Percentiles rank a stretch among this genome's conserved stretches.
These are phyloP conservation scores for Girardia tigrina DNA, from an alignment of 2,888 invertebrate genomes.

Conservation along the genomic window DNA sequence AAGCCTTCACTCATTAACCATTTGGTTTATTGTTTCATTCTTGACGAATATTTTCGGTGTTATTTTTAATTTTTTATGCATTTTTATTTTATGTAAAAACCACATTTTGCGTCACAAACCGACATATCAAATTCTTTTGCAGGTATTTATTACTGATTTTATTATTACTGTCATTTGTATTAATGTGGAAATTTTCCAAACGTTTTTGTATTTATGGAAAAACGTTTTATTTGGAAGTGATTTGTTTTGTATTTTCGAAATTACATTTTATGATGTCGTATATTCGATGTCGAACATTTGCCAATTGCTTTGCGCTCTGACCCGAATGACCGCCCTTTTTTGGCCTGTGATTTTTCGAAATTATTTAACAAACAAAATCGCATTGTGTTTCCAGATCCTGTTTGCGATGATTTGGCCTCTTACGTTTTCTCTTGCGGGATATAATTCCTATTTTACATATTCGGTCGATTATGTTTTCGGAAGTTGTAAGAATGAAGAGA, in stretches of 20 bases:
- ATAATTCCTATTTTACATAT: background rate
- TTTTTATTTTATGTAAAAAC: background rate
- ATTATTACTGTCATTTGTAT: background rate
- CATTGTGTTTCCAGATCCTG: background rate
- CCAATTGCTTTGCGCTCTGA: background rate
- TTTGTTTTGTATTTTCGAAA: background rate
- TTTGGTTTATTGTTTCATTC: background rate
- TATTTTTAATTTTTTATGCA: background rate
- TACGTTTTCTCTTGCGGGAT: background rate
- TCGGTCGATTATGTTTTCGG: background rate
- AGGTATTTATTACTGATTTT: background rate
- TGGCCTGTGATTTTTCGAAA: background rate
- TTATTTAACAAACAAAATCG: background rate
- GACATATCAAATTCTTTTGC: background rate
- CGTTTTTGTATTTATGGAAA: background rate
- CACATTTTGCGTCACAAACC: background rate
- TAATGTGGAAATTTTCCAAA: background rate
- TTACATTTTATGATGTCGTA: background rate
- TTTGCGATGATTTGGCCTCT: background rate
- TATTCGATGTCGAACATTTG: constrained; percentile 8
- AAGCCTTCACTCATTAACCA: no score
- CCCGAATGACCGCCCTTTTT: background rate
- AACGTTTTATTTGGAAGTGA: background rate
- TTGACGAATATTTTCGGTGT: background rate
- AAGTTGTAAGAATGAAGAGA: background rate